Percentiles rank a stretch among this genome's conserved stretches.
Conservation (phyloP, 2,113 vertebrate species). For the Lycaon pictus region DNA sequence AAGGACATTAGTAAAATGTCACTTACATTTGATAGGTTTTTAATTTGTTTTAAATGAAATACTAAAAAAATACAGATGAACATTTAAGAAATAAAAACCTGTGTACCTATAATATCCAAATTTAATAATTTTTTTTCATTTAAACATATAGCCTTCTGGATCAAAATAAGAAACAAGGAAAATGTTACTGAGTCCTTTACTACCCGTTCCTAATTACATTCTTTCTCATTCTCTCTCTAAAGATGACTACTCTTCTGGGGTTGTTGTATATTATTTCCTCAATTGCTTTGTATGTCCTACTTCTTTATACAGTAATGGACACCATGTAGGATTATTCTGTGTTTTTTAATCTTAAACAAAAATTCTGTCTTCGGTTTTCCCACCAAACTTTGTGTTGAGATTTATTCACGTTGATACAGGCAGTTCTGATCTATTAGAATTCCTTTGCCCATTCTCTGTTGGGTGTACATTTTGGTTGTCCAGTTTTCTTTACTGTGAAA, state of each 20-base stretch:
- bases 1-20: background rate
- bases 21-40: background rate
- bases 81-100: background rate
- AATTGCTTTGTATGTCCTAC: background rate
- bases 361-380: background rate
- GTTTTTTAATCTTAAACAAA: slow-evolving; percentile 6
- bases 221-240: background rate
- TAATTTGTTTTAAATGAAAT: background rate
- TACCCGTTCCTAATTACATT: background rate
- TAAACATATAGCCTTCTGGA: background rate
- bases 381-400: background rate
- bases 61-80: background rate
- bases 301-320: background rate
- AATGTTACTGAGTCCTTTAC: background rate
- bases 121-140: background rate
- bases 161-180: background rate
- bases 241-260: background rate
- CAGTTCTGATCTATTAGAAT: background rate
- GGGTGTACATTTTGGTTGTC: background rate
- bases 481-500: background rate
- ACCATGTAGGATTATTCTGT: background rate
- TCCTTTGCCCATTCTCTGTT: background rate
- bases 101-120: background rate
- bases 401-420: background rate
- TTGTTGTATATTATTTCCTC: background rate